Evolutionary conservation across 2,888 invertebrate species (phyloP), one percentile per base, ranked within the genome.

Genomic region (Melieria crassipennis): DNA sequence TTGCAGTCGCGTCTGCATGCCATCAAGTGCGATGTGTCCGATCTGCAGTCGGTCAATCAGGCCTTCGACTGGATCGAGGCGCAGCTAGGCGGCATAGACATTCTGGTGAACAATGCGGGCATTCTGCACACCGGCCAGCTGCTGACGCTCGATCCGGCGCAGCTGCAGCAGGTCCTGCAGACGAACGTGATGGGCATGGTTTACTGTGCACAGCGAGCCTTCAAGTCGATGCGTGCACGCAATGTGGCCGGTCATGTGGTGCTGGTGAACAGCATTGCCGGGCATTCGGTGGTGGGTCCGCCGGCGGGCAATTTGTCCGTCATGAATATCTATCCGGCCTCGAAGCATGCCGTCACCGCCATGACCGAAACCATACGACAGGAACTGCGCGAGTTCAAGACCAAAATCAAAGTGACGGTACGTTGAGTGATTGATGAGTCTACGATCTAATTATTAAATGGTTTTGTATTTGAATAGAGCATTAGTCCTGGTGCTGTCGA

Each of bases 71-170:
- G 85, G 84, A 87, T 89, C 60, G 87, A 89, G 47, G 76, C 85
- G 13, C 82, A 87, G 4, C 76, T 89, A 4, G 90, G 90, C 0
- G 88, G 89, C 6, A 86, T 89, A 16, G 89, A 90, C 78, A 87
- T 91, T 3, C 84, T 91, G 65, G 81, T 91, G 3, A 91, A 91
- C 79, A 90, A 90, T 79, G 91, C 91, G 1, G 85, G 85, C 1
- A 67, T 72, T 4, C 58, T 43, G 9, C 30, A 6, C 45, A 0
- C 4, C 11, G 76, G 75, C 7, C 72, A 76, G 11, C 65, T 83
- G 52, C 69, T 75, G 11, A 78, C 78, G n/a, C 78, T 81, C 78
- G 75, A 78, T 5, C 58, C 72, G 30, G 46, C 75, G 0, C 46
- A 64, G 0, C 52, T 81, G 1, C 78, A 80, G 56, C 76, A 84